Conservation (phyloP, 1,140 invertebrate species). For the Lethocerus indicus region DNA sequence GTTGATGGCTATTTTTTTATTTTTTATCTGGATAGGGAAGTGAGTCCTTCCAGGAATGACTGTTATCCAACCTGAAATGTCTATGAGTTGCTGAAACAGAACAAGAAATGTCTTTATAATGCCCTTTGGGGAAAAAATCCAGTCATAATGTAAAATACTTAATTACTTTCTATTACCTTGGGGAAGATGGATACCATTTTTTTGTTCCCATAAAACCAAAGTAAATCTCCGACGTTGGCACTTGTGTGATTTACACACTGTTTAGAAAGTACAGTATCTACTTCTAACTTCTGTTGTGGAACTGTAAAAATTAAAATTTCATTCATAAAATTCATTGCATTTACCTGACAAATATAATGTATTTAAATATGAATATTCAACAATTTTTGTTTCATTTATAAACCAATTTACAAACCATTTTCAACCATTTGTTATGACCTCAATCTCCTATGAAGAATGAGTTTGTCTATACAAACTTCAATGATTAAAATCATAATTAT, state of each 20-base stretch:
- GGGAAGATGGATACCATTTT: constrained; percentile 25
- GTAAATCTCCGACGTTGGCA: constrained; percentile 32
- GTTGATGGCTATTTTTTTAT: constrained; percentile 17
- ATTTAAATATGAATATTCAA: too few species aligned
- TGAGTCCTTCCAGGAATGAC: constrained; percentile 28
- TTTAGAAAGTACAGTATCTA: constrained; percentile 21
- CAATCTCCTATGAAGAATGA: too few species aligned
- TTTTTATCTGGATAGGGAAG: constrained; percentile 30
- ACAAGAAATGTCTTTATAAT: background rate
- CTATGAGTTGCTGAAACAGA: constrained; percentile 20
- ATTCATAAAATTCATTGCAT: too few species aligned
- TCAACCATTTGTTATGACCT: too few species aligned
- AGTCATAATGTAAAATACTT: background rate
- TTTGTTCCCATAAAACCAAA: constrained; percentile 26
- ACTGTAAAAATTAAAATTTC: constrained; percentile 6
- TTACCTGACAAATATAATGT: too few species aligned
- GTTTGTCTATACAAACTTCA: too few species aligned
- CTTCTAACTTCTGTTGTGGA: constrained; percentile 5
- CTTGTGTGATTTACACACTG: constrained; percentile 30
- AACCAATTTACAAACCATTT: too few species aligned
- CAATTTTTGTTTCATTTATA: too few species aligned
- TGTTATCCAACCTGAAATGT: constrained; percentile 31
- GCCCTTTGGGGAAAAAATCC: constrained; percentile 7
- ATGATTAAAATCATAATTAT: too few species aligned
- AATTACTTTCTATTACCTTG: constrained; percentile 20